Conservation (phyloP, 2,113 vertebrate genomes). For the Piaya cayana region DNA sequence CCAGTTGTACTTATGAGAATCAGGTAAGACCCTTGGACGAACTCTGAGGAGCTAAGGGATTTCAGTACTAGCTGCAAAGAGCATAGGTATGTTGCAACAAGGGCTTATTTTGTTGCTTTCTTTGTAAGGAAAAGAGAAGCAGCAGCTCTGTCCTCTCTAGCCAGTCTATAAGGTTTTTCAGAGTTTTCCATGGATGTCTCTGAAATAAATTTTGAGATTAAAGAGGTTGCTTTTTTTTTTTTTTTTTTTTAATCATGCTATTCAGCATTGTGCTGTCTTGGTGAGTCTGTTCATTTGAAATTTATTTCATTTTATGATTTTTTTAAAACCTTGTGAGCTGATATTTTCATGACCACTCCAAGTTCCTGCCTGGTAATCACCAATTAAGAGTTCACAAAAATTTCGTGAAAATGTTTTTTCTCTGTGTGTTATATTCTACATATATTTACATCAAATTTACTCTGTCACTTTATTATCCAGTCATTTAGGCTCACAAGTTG, state of each 20-base stretch:
- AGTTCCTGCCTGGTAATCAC: neutral
- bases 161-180: neutral
- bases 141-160: neutral
- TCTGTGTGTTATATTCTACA: neutral
- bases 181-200: neutral
- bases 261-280: neutral
- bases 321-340: neutral
- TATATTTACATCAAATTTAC: neutral
- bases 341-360: neutral
- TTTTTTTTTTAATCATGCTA: neutral
- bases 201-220: neutral
- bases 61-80: neutral
- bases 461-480: neutral
- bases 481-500: neutral
- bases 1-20: neutral
- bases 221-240: neutral
- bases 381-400: neutral
- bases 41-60: neutral
- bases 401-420: neutral
- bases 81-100: neutral
- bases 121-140: neutral
- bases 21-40: neutral
- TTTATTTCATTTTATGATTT: neutral
- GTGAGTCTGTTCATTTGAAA: neutral
- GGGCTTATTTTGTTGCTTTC: neutral